Percentiles rank a stretch among this genome's conserved stretches.
Conservation (phyloP, 2,113 vertebrate species). For the Thamnaconus septentrionalis region DNA sequence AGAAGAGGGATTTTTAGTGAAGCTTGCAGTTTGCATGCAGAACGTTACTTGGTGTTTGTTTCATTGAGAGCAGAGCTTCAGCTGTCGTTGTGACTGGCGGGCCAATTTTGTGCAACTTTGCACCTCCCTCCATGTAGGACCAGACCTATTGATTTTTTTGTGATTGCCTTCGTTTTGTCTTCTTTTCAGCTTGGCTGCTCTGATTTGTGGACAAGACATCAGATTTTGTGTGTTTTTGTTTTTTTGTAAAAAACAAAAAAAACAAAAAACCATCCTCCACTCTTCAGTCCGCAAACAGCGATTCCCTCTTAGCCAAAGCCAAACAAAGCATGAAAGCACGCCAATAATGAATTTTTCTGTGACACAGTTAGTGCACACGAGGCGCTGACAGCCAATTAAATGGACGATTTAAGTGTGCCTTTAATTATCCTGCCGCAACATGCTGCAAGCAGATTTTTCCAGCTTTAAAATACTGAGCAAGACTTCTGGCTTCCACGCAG, state of each 20-base stretch:
- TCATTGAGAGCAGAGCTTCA: not conserved
- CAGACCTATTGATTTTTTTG: slow-evolving; percentile 29
- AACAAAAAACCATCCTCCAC: too few species aligned
- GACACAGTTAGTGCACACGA: too few species aligned
- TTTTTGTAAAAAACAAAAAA: too few species aligned
- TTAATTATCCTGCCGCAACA: not conserved
- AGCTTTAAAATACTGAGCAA: too few species aligned
- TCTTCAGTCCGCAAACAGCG: too few species aligned
- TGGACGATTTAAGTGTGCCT: too few species aligned
- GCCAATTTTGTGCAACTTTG: slow-evolving; percentile 14
- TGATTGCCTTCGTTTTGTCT: slow-evolving; percentile 21
- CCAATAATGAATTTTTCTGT: not conserved
- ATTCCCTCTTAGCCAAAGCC: not conserved
- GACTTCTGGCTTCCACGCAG: too few species aligned
- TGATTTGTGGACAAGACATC: slow-evolving; percentile 4
- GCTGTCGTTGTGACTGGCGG: slow-evolving; percentile 1
- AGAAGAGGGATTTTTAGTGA: too few species aligned
- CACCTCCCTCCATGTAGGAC: slow-evolving; percentile 15
- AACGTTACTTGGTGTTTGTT: too few species aligned
- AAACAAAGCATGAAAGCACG: not conserved
- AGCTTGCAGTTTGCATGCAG: too few species aligned
- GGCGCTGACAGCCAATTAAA: too few species aligned
- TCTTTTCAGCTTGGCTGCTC: slow-evolving; percentile 3
- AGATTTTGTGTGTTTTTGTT: not conserved
- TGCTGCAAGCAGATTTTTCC: too few species aligned